Base-by-base conservation (phyloP, 1,140 invertebrate species). In the Drosophila willistoni region DNA sequence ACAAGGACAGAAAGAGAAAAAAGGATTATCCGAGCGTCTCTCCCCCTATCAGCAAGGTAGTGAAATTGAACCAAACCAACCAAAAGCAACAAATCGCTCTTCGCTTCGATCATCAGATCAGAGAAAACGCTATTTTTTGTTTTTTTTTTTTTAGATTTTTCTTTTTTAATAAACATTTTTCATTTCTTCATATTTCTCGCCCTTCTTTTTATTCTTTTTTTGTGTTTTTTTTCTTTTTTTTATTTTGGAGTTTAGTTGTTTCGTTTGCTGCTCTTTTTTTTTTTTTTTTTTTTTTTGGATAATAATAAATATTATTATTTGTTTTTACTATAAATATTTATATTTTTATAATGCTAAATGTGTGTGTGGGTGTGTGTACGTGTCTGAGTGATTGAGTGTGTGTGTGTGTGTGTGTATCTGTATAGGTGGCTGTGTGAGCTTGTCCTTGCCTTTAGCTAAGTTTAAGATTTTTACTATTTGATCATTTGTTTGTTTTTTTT, bases 311-410 rank as follows among this genome's bases (percentile, higher is more conserved):
- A 79, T 80, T 81, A 74, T 90, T 81, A 76, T 81, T 74, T 62
- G 69, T 75, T 90, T 85, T 86, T 79, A 87, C 83, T 87, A 87
- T 87, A 83, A 82, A 82, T 86, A 87, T 83, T 81, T 73, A 56
- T 68, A 75, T 51, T 76, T 76, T 72, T 79, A 75, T 51, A 47
- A 44, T 64, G 41, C 44, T 77, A 77, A 77, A 69, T 68, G 65
- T 80, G 47, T 81, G 47, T 81, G 47, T 67, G 9, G 7, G 22
- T 25, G 22, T 74, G 59, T 71, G 39, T 65, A 39, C 74, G 42
- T 67, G 29, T 29, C 6, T 29, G 29, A 29, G 6, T 29, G 6
- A 7, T 5, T 29, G 29, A 29, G 33, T 39, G 55, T 71, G 57
- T 47, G 25, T 14, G 17, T 42, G 10, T 67, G 19, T 22, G 33